Base-by-base conservation (phyloP, 2,888 invertebrate species). In the Eudasyphora cyanicolor region DNA sequence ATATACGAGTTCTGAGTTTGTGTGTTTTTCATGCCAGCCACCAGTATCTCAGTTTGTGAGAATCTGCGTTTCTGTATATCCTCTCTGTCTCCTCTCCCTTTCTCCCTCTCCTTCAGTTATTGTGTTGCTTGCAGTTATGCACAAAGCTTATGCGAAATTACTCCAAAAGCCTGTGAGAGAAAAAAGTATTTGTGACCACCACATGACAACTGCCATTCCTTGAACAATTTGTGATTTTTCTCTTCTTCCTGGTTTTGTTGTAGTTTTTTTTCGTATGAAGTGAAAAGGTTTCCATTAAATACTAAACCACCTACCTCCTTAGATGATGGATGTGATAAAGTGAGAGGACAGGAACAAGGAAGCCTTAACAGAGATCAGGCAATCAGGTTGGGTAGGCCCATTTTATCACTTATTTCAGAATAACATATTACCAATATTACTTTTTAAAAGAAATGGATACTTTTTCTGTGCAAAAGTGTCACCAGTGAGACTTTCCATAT, bases 121-220 rank as follows among this genome's bases (percentile, higher is more conserved):
- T 29, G n/a, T 60, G 27, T 6, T 17, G 49, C 49, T 7, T 1
- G 21, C 19, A 54, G 24, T 21, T 21, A 4, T 29, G 17, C 42
- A 42, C 67, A 42, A 42, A 67, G 35, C 38, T 38, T 67, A 21
- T 73, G 71, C 84, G 21, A 42, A 38, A 57, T 57, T 57, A 49
- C 71, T 35, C 29, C 27, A 51, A 54, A 32, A 29, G 76, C 78
- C 70, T 7, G 17, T 7, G 17, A 12, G 38, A 14, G 49, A 57
- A 69, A 70, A 81, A 84, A 84, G 78, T 76, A 64, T 76, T 78
- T 84, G 84, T 84, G 82, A 83, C 85, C 78, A 51, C 79, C 84
- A 86, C 86, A 87, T 86, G 87, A 86, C 86, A 85, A 86, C 86
- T 86, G 86, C 86, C 85, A 85, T 85, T 81, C 82, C 80, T 83